Percentiles rank a stretch among this genome's conserved stretches.
Evolutionary conservation across 2,797 vertebrate genomes (phyloP).

Genomic region (Alauda arvensis): DNA sequence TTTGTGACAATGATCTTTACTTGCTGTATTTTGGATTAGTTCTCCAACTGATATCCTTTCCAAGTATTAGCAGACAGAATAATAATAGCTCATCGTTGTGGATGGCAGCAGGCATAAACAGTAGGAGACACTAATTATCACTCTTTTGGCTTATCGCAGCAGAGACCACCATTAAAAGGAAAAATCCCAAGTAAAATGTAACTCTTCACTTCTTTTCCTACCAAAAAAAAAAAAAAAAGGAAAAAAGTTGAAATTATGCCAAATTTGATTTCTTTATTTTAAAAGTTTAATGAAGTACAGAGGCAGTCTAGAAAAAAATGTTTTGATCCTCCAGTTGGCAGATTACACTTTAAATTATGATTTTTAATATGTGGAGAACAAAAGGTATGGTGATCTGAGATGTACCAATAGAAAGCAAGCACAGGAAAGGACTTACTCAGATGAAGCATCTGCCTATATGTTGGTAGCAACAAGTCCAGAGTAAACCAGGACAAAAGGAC

Average conservation of each 20-base stretch:
- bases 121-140: conserved; percentile 32
- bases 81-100: conserved; percentile 12
- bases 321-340: neutral
- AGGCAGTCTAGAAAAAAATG: neutral
- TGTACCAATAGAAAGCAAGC: neutral
- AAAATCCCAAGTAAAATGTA: neutral
- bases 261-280: neutral
- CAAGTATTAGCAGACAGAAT: conserved; percentile 29
- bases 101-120: conserved; percentile 33
- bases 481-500: neutral
- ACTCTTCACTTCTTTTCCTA: neutral
- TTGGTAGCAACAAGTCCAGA: neutral
- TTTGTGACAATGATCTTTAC: conserved; percentile 20
- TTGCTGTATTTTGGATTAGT: conserved; percentile 27
- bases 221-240: too few species aligned
- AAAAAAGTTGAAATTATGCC: neutral
- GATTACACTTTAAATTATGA: neutral
- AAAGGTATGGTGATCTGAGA: neutral
- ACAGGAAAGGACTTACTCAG: neutral
- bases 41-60: conserved; percentile 7
- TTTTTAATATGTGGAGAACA: neutral
- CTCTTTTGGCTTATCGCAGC: neutral
- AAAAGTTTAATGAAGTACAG: neutral
- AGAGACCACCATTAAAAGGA: conserved; percentile 1
- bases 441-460: neutral